Conservation (phyloP, 2,113 vertebrate species). For the Bothrops jararaca region DNA sequence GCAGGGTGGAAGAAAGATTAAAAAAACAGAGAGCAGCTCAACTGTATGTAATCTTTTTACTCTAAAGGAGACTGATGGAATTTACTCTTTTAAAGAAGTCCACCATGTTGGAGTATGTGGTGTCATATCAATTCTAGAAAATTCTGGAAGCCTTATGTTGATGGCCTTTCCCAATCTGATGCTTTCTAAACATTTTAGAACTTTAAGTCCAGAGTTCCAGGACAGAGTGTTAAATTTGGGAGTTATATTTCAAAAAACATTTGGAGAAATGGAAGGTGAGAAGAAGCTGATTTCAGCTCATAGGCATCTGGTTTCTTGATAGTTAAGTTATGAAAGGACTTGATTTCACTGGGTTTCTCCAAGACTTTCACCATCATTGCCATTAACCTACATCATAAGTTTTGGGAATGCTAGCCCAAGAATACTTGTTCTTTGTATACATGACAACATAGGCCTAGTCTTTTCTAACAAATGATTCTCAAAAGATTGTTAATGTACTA, state of each 20-base stretch:
- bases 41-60: neutral
- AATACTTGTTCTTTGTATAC: neutral
- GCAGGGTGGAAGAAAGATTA: neutral
- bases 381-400: neutral
- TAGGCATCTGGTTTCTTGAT: neutral
- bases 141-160: neutral
- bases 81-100: neutral
- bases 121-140: neutral
- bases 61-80: too few relatives aligned
- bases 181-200: neutral
- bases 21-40: neutral
- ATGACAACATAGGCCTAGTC: neutral
- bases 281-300: neutral
- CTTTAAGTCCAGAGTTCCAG: neutral
- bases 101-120: neutral
- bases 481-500: neutral
- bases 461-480: neutral
- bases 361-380: neutral
- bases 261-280: neutral
- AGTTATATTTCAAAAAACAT: neutral
- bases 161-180: neutral
- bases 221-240: neutral
- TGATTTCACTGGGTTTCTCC: neutral
- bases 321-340: neutral
- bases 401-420: neutral